A percentile compares a stretch with the other conserved stretches of the same genome.
phyloP scores from a whole-genome alignment of 2,113 vertebrate species.

The Coryphaenoides rupestris region DNA sequence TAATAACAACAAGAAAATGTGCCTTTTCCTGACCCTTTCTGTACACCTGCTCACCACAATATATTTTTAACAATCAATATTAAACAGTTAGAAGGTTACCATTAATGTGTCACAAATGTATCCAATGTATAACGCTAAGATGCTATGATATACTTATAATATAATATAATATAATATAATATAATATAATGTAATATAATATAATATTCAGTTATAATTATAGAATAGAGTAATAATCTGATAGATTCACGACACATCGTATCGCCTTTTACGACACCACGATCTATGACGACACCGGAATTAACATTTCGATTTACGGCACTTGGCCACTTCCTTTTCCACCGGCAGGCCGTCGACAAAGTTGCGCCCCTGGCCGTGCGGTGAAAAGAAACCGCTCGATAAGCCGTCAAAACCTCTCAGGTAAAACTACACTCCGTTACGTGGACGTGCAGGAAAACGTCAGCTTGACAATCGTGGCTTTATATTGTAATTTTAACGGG shows the following conservation, averaged over 20 bases:
- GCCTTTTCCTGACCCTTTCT: no score
- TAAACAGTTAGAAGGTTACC: no score
- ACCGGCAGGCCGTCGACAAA: constrained; percentile 14
- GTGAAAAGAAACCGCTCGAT: background rate
- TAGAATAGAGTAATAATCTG: background rate
- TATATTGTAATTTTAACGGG: background rate
- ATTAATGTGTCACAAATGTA: no score
- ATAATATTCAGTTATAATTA: no score
- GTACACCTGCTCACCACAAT: no score
- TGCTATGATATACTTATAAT: no score
- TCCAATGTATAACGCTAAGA: no score
- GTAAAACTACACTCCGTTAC: constrained; percentile 4
- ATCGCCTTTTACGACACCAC: background rate
- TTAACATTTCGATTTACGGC: constrained; percentile 16
- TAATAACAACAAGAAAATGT: no score
- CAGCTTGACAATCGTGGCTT: accelerated
- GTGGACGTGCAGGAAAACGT: accelerated
- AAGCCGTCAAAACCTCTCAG: background rate
- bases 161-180: no score
- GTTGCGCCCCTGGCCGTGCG: background rate
- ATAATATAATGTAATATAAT: no score
- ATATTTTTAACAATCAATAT: no score
- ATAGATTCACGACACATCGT: no score
- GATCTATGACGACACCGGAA: constrained; percentile 14
- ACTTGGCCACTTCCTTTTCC: constrained; percentile 53